These are phyloP conservation scores for Phylloscopus trochiloides DNA, from an alignment of 2,113 vertebrate genomes.

Conservation along the genomic window DNA sequence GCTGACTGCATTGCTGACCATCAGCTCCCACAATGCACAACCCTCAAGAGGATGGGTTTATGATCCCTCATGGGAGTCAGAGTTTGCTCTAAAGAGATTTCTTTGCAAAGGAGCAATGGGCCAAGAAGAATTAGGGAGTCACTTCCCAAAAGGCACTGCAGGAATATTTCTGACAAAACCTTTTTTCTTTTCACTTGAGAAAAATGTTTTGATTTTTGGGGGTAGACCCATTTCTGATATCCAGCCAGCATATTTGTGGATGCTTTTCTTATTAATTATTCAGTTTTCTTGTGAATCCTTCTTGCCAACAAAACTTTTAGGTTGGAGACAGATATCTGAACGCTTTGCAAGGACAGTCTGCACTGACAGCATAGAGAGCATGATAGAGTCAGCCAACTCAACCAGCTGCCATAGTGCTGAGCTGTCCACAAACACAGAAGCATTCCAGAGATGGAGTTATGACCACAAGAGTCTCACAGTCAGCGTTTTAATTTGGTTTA, in stretches of 20 bases:
- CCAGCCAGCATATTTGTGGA: background rate
- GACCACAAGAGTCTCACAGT: background rate
- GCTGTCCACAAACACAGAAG: constrained; percentile 12
- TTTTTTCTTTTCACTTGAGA: background rate
- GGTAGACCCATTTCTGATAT: background rate
- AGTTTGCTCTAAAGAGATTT: background rate
- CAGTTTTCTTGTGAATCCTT: background rate
- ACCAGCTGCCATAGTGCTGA: background rate
- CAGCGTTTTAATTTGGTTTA: background rate
- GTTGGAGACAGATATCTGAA: constrained; percentile 16
- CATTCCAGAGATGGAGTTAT: background rate
- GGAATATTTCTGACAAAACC: background rate
- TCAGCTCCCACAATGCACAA: background rate
- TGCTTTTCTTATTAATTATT: constrained; percentile 10
- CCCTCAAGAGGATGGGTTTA: background rate
- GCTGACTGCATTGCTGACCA: background rate
- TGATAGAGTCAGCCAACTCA: constrained; percentile 9
- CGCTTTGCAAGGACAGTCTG: background rate
- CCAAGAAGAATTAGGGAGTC: background rate
- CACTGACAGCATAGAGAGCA: background rate
- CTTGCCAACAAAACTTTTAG: constrained; percentile 44
- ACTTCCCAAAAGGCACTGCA: background rate
- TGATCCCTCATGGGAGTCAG: background rate
- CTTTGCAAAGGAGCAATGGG: background rate
- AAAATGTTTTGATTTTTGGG: background rate